Base-by-base conservation (phyloP, 2,888 invertebrate species). In the Cephus runcator region DNA sequence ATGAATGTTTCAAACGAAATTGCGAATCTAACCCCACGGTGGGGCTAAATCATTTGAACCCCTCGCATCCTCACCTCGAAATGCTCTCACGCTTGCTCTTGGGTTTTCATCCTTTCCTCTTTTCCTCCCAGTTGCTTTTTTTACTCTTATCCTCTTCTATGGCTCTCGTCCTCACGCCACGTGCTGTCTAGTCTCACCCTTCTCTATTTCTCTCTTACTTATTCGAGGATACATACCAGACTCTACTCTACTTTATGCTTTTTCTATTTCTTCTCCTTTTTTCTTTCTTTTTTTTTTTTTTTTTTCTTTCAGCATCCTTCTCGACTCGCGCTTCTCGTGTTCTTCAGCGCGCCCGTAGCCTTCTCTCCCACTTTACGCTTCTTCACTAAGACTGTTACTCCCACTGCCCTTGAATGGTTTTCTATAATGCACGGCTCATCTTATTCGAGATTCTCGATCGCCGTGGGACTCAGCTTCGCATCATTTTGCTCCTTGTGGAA, bases 1-100 rank as follows among this genome's bases (percentile, higher is more conserved):
- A 90, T 90, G 90, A 90, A 90, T 90, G 89, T 90, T 90, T 89
- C 90, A 90, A 90, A 90, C 88, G 89, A 90, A 90, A 90, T 90
- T 89, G 90, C 89, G 87, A 88, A 89, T 90, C 89, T 90, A 90
- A 90, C 89, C 90, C 89, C 89, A 87, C 85, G 88, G 88, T 86
- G 86, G 81, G 86, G 87, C 86, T 89, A 89, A 89, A 89, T 89
- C 89, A 89, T 89, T 89, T 88, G 88, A 87, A 86, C 86, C 84
- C 81, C 83, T 83, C 79, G 81, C 81, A 83, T 75, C 83, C 83
- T 78, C 76, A 34, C 74, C 30, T 34, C 74, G 6, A 56, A 56
- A 56, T 56, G 40, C 40, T 56, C 40, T 56, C 40, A 1, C 15
- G 40, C 40, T 56, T 56, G 12, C 74, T 73, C 74, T 34, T 34